Conservation (phyloP, 2,888 invertebrate species). For the Eudasyphora cyanicolor region DNA sequence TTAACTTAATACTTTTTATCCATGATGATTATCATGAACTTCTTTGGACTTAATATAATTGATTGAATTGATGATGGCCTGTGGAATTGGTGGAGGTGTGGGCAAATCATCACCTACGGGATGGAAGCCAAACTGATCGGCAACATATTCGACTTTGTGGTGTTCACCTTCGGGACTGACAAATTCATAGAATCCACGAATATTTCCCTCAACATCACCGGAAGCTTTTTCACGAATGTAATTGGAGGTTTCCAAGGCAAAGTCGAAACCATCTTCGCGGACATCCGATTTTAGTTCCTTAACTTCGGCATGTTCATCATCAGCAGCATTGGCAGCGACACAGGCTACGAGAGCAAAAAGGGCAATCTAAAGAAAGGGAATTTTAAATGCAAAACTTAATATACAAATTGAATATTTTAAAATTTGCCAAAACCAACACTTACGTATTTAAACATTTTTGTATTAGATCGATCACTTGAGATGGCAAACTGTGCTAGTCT, state of each 20-base stretch:
- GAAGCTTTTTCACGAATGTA: slow-evolving; percentile 67
- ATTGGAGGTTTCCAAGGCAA: slow-evolving; percentile 70
- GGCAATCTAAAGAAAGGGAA: background rate
- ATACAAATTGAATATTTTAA: no score
- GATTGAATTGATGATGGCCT: slow-evolving; percentile 71
- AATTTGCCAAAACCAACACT: background rate
- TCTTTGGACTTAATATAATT: slow-evolving; percentile 81
- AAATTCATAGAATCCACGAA: slow-evolving; percentile 71
- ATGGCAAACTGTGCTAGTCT: no score
- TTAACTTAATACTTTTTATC: no score
- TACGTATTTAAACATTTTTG: slow-evolving; percentile 16
- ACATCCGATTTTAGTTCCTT: slow-evolving; percentile 67
- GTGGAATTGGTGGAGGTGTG: slow-evolving; percentile 69
- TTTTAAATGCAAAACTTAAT: no score
- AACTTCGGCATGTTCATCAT: background rate
- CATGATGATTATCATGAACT: no score
- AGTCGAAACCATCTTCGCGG: slow-evolving; percentile 72
- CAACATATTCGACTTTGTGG: slow-evolving; percentile 70
- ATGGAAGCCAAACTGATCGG: slow-evolving; percentile 74
- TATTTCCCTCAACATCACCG: slow-evolving; percentile 73
- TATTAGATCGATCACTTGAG: no score
- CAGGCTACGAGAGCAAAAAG: background rate
- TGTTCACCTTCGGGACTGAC: slow-evolving; percentile 74
- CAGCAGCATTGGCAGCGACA: background rate
- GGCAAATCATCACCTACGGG: slow-evolving; percentile 67